Conservation (phyloP, 2,888 invertebrate species). For the Fabriciana adippe region DNA sequence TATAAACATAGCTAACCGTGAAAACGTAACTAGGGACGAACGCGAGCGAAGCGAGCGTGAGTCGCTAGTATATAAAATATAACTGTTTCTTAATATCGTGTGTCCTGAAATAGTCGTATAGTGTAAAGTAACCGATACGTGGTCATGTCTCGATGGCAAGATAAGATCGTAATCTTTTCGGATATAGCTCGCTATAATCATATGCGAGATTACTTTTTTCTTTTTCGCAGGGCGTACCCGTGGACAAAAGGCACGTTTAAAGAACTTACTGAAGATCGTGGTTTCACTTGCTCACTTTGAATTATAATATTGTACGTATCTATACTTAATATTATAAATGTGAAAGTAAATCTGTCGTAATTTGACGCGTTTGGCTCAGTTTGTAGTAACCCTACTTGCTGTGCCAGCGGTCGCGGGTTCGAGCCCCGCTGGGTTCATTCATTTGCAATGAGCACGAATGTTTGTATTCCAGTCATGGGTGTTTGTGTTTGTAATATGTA, state of each 20-base stretch:
- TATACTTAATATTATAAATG: not conserved
- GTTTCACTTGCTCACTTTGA: slow-evolving; percentile 4
- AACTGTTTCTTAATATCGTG: slow-evolving; percentile 16
- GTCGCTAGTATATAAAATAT: too few relatives aligned
- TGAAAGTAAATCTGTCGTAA: not conserved
- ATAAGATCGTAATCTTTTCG: slow-evolving; percentile 80
- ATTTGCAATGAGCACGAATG: too few relatives aligned
- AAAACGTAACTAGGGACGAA: too few relatives aligned
- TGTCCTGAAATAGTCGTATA: slow-evolving; percentile 53
- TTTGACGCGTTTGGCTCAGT: too few relatives aligned
- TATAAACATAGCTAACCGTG: too few relatives aligned
- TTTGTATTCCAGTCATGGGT: too few relatives aligned
- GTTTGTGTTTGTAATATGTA: too few relatives aligned
- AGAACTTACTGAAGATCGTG: slow-evolving; percentile 5
- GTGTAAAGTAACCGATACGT: slow-evolving; percentile 63
- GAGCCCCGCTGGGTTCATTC: too few relatives aligned
- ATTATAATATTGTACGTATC: not conserved
- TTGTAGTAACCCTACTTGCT: too few relatives aligned
- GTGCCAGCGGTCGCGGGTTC: too few relatives aligned
- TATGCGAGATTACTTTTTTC: slow-evolving; percentile 66
- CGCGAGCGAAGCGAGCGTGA: too few relatives aligned
- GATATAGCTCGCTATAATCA: slow-evolving; percentile 81
- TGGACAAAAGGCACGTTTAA: slow-evolving; percentile 43
- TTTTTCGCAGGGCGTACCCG: slow-evolving; percentile 56
- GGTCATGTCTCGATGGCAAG: slow-evolving; percentile 71